A percentile compares a stretch with the other conserved stretches of the same genome.
phyloP scores from a whole-genome alignment of 1,140 invertebrate genomes.

The Rhopalosiphum maidis region DNA sequence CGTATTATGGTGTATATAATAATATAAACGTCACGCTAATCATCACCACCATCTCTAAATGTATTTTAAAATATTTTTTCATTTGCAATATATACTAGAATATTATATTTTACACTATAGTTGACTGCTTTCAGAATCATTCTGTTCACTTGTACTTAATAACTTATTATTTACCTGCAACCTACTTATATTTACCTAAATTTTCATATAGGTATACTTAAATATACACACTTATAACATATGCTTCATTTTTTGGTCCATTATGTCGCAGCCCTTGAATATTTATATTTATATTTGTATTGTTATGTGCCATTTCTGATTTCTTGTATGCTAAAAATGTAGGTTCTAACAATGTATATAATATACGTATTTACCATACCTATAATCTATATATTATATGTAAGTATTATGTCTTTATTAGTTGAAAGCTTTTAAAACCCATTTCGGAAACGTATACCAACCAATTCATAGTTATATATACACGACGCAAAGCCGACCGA shows the following conservation, averaged over 20 bases:
- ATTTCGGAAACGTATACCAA: constrained; percentile 12
- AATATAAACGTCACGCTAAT: too few relatives aligned
- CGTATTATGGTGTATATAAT: too few relatives aligned
- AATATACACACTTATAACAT: background rate
- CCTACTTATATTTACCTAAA: background rate
- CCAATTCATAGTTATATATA: background rate
- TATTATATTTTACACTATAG: background rate
- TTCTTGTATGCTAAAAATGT: background rate
- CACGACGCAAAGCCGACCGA: background rate
- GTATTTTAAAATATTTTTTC: background rate
- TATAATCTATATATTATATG: background rate
- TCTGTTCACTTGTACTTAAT: background rate
- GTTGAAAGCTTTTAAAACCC: constrained; percentile 29
- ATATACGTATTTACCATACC: background rate
- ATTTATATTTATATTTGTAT: background rate
- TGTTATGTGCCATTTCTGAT: background rate
- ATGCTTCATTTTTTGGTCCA: background rate
- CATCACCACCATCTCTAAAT: background rate
- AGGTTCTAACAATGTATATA: background rate
- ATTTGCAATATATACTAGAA: background rate
- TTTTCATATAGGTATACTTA: background rate
- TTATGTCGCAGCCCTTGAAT: background rate
- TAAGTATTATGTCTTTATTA: background rate
- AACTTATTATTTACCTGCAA: background rate
- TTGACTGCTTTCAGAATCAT: background rate